Evolutionary conservation across 2,888 invertebrate species (phyloP).

Genomic region (Dryomyza anilis): DNA sequence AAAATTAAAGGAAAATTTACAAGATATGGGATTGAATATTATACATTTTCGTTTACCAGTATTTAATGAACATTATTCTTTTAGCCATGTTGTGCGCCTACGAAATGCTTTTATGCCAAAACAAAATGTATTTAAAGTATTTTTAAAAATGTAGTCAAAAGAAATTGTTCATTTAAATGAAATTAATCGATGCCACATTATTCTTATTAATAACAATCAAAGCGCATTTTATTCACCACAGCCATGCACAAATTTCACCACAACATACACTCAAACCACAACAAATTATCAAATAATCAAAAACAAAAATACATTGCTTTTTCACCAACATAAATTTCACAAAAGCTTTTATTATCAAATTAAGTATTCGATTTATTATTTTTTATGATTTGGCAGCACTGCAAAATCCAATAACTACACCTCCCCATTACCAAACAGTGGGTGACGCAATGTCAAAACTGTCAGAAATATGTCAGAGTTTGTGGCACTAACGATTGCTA

Average conservation of each 20-base stretch:
- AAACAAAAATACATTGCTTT: neutral
- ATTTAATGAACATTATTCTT: slow-evolving; percentile 61
- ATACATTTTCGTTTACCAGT: slow-evolving; percentile 64
- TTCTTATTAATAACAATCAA: neutral
- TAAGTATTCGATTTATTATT: slow-evolving; percentile 30
- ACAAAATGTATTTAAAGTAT: slow-evolving; percentile 30
- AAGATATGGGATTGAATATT: slow-evolving; percentile 62
- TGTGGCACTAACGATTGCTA: no score
- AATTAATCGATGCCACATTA: neutral
- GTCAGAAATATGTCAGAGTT: no score
- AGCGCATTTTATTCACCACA: slow-evolving; percentile 1
- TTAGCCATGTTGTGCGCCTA: slow-evolving; percentile 38
- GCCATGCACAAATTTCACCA: neutral
- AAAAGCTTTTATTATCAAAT: slow-evolving; percentile 5
- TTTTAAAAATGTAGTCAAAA: no score
- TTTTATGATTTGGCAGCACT: slow-evolving; percentile 17
- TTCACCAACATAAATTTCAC: slow-evolving; percentile 3
- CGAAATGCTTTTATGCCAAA: no score
- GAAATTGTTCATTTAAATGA: slow-evolving; percentile 50
- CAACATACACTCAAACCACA: neutral
- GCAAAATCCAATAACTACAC: neutral
- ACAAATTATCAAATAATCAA: neutral
- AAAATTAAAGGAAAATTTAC: slow-evolving; percentile 34
- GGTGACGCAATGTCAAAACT: no score
- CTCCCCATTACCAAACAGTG: neutral